These are phyloP conservation scores for Pantherophis guttatus DNA, from an alignment of 2,113 vertebrate species.

Conservation along the genomic window DNA sequence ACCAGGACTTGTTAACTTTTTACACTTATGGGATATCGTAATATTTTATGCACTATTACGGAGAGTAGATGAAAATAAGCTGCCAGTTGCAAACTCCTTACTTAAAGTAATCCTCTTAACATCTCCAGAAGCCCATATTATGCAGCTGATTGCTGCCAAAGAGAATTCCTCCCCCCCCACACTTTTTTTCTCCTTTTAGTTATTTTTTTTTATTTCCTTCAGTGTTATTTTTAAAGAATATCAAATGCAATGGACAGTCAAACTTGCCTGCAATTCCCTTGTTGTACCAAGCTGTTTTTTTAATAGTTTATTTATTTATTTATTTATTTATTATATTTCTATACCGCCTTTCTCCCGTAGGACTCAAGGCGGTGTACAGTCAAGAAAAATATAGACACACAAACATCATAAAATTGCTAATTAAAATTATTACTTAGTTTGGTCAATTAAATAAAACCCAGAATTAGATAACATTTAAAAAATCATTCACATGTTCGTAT, in stretches of 20 bases:
- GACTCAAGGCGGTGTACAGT: too few species aligned
- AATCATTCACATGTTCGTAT: too few species aligned
- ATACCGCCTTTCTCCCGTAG: too few species aligned
- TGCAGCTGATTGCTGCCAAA: background rate
- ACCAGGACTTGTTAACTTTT: constrained; percentile 55
- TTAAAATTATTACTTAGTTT: too few species aligned
- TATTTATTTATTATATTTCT: too few species aligned
- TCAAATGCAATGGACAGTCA: background rate
- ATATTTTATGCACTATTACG: constrained; percentile 54
- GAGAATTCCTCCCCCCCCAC: background rate
- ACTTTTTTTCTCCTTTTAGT: background rate
- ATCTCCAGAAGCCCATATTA: background rate
- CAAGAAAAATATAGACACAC: too few species aligned
- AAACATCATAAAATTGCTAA: too few species aligned
- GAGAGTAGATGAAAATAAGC: constrained; percentile 3
- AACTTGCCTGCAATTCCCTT: background rate
- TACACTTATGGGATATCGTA: constrained; percentile 42
- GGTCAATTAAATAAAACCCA: too few species aligned
- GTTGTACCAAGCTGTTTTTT: constrained; percentile 29
- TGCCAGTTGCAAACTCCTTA: constrained; percentile 11
- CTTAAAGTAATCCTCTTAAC: constrained; percentile 20
- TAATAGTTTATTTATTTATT: background rate
- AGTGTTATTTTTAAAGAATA: background rate
- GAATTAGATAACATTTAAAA: too few species aligned
- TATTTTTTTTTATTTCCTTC: background rate